These are phyloP conservation scores for Acanthosepion esculentum DNA, from an alignment of 2,888 invertebrate species.

Conservation along the genomic window DNA sequence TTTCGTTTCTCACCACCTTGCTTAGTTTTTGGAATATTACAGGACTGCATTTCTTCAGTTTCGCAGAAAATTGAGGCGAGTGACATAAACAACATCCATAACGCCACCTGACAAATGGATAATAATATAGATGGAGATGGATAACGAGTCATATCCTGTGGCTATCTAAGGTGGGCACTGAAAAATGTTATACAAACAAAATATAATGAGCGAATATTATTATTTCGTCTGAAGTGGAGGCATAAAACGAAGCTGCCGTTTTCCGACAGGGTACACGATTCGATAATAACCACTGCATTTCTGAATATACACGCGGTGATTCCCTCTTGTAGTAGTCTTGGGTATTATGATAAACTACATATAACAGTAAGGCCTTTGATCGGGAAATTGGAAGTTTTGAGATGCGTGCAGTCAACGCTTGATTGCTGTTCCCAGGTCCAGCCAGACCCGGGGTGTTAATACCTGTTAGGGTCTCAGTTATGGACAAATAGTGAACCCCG, in stretches of 20 bases:
- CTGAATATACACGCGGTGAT: background rate
- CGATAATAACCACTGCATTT: background rate
- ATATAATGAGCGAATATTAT: background rate
- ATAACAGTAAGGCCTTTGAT: too few species aligned
- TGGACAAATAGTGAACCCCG: too few species aligned
- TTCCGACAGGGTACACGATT: background rate
- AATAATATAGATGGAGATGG: background rate
- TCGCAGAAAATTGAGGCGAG: background rate
- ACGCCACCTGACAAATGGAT: background rate
- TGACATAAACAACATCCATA: background rate
- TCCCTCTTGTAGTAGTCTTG: background rate
- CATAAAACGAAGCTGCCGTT: background rate
- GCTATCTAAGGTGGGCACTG: background rate
- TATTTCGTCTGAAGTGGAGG: background rate
- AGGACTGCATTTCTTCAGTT: too few species aligned
- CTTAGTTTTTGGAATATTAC: too few species aligned
- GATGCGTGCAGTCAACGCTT: too few species aligned
- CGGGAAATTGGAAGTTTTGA: too few species aligned
- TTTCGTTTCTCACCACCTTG: too few species aligned
- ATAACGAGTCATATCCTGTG: background rate
- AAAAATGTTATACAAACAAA: background rate
- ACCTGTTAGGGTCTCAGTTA: too few species aligned
- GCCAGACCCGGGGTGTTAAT: too few species aligned
- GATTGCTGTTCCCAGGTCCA: too few species aligned
- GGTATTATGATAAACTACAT: too few species aligned